Percentiles rank a stretch among this genome's conserved stretches.
These are phyloP conservation scores for Ophioninae sp. DNA, from an alignment of 2,888 invertebrate genomes.

Conservation along the genomic window DNA sequence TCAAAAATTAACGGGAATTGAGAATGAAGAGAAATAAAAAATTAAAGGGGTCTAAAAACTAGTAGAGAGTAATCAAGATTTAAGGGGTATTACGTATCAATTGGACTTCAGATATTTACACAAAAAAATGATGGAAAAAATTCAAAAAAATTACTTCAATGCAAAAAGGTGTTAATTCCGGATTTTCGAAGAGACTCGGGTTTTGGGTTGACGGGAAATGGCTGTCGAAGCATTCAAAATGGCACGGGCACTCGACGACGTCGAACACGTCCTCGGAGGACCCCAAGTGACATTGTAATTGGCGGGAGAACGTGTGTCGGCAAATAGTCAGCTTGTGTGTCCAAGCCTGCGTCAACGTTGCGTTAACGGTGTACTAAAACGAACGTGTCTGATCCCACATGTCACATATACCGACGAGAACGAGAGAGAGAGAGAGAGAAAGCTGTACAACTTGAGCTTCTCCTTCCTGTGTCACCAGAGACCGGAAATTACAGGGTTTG, in stretches of 20 bases:
- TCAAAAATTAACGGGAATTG: no score
- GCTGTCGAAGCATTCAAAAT: background rate
- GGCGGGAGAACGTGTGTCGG: slow-evolving; percentile 39
- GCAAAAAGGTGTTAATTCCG: background rate
- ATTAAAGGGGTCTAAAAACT: no score
- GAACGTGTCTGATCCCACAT: slow-evolving; percentile 29
- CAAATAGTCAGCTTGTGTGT: slow-evolving; percentile 54
- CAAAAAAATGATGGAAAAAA: background rate
- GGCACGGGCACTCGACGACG: background rate
- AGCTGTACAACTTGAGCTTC: slow-evolving; percentile 1
- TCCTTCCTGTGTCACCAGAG: slow-evolving; percentile 35
- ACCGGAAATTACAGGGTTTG: slow-evolving; percentile 28
- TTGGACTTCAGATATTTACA: no score
- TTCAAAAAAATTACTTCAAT: background rate
- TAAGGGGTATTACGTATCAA: no score
- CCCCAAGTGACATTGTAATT: slow-evolving; percentile 56
- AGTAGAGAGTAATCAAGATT: no score
- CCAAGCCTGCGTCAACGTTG: slow-evolving; percentile 21
- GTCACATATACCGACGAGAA: slow-evolving; percentile 3
- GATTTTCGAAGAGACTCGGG: background rate
- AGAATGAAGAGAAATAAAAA: no score
- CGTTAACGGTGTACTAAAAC: slow-evolving; percentile 40
- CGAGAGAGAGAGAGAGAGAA: background rate
- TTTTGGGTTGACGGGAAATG: background rate
- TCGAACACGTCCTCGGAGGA: slow-evolving; percentile 1